A percentile compares a stretch with the other conserved stretches of the same genome.
Conservation (phyloP, 1,140 invertebrate species). For the Drosophila saltans region DNA sequence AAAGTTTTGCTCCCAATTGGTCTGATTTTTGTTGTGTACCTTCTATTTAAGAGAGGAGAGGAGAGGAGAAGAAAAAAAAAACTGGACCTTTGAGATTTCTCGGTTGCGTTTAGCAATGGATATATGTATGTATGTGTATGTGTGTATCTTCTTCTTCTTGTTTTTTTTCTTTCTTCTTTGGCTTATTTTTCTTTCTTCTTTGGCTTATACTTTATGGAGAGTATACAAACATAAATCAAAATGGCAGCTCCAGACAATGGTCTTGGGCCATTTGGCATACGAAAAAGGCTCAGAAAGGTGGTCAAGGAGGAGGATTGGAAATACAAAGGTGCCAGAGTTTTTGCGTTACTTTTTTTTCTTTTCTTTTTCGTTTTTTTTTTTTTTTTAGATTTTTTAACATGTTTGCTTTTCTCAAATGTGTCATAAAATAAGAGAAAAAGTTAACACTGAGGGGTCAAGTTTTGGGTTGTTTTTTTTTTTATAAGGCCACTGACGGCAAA, state of each 20-base stretch:
- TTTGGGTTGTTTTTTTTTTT: slow-evolving; percentile 44
- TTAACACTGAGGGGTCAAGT: slow-evolving; percentile 58
- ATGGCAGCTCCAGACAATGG: slow-evolving; percentile 65
- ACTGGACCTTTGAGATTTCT: slow-evolving; percentile 29
- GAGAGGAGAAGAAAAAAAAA: slow-evolving; percentile 4
- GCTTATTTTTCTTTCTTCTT: neutral
- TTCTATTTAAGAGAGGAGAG: neutral
- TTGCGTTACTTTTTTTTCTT: neutral
- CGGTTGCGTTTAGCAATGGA: too few relatives aligned
- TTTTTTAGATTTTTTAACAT: neutral
- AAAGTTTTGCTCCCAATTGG: neutral
- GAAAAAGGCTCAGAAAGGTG: slow-evolving; percentile 7
- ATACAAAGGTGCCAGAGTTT: slow-evolving; percentile 47
- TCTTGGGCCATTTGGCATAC: slow-evolving; percentile 58
- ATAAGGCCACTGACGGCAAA: slow-evolving; percentile 69
- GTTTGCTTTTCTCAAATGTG: slow-evolving; percentile 40
- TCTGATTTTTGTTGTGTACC: slow-evolving; percentile 4
- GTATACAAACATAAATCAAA: slow-evolving; percentile 60
- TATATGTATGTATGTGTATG: slow-evolving; percentile 13
- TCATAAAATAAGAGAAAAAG: slow-evolving; percentile 60
- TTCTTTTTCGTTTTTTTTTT: neutral
- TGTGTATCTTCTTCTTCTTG: slow-evolving; percentile 7
- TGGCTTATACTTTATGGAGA: slow-evolving; percentile 7
- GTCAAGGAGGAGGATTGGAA: neutral
- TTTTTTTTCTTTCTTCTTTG: neutral